A percentile compares a stretch with the other conserved stretches of the same genome.
phyloP scores from a whole-genome alignment of 2,888 invertebrate species.

The Siphonodentalium dalli region DNA sequence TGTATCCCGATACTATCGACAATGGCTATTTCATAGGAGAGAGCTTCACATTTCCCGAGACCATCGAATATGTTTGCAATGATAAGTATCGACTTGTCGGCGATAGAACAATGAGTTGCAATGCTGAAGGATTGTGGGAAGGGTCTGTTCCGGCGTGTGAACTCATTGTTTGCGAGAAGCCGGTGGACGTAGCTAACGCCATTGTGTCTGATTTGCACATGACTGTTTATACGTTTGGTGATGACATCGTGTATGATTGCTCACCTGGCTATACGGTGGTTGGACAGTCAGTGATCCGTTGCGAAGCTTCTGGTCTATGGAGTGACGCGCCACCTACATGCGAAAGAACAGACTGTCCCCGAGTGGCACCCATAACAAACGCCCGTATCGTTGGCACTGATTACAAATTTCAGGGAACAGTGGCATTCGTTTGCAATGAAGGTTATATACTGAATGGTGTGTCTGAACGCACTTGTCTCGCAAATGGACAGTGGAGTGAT shows the following conservation, averaged over 20 bases:
- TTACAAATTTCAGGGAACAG: constrained; percentile 25
- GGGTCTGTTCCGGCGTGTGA: constrained; percentile 42
- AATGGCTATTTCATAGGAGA: constrained; percentile 22
- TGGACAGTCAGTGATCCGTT: constrained; percentile 43
- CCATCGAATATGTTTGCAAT: constrained; percentile 54
- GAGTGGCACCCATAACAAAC: constrained; percentile 34
- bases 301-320: constrained; percentile 54
- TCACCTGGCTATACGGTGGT: constrained; percentile 38
- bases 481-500: constrained; percentile 48
- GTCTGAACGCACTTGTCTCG: constrained; percentile 47
- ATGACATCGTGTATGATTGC: constrained; percentile 33
- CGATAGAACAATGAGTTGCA: constrained; percentile 48
- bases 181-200: constrained; percentile 22
- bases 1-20: constrained; percentile 21
- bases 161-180: constrained; percentile 32
- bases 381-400: constrained; percentile 25
- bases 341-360: constrained; percentile 37
- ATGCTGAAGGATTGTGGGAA: constrained; percentile 56
- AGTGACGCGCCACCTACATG: constrained; percentile 50
- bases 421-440: constrained; percentile 41
- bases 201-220: constrained; percentile 19
- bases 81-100: constrained; percentile 54
- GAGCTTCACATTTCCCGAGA: constrained; percentile 34
- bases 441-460: constrained; percentile 45
- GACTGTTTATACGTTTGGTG: constrained; percentile 29